Conservation (phyloP, 2,797 vertebrate species). For the Poeciliopsis turneri region DNA sequence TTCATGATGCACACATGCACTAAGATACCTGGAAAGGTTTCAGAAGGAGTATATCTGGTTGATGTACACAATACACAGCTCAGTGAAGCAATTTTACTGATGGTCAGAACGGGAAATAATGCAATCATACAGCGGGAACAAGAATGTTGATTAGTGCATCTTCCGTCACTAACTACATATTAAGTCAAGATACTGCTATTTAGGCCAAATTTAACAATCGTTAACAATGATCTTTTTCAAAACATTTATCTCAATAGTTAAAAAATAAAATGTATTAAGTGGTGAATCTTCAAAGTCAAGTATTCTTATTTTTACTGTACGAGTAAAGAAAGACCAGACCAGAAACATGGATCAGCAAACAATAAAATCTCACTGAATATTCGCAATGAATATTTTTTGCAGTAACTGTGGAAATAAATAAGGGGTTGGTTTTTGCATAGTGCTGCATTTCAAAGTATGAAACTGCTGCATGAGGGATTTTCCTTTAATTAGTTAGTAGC, state of each 20-base stretch:
- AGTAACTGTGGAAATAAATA: background rate
- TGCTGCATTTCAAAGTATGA: background rate
- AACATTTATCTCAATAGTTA: no score
- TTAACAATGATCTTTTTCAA: background rate
- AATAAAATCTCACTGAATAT: slow-evolving; percentile 14
- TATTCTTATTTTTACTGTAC: no score
- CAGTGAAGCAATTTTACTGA: background rate
- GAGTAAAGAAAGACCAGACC: slow-evolving; percentile 2
- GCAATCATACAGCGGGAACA: background rate
- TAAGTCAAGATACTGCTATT: slow-evolving; percentile 2
- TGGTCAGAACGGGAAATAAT: background rate
- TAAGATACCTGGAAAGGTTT: background rate
- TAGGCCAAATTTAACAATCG: background rate
- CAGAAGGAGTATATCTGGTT: background rate
- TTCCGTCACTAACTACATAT: slow-evolving; percentile 13
- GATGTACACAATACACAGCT: background rate
- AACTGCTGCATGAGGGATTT: slow-evolving; percentile 17
- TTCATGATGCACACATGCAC: background rate
- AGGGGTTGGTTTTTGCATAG: background rate
- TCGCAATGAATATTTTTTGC: background rate
- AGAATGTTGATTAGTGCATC: slow-evolving; percentile 3
- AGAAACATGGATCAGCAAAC: background rate
- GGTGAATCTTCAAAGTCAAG: no score
- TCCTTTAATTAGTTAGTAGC: slow-evolving; percentile 33
- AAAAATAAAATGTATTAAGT: no score